Evolutionary conservation across 2,888 invertebrate species (phyloP), one percentile per base, ranked within the genome.

Genomic region (Caenorhabditis japonica): DNA sequence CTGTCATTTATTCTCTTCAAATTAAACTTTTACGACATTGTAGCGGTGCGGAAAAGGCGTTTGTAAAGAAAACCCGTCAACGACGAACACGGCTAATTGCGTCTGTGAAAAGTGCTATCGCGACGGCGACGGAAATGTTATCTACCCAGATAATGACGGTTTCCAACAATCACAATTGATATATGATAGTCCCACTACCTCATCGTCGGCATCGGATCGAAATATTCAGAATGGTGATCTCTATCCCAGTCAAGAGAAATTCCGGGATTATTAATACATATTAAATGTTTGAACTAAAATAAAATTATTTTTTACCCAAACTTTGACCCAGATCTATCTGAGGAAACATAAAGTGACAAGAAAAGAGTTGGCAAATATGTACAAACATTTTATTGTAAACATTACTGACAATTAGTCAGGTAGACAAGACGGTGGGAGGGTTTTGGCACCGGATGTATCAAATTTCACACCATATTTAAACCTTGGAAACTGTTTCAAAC

Each of bases 41-140:
- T 38, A 68, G 68, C 47, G 52, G 17, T 68, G 68, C 59, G 68
- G 68, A 38, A 59, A 68, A 46, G 68, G 68, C 23, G 38, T 25
- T 15, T 64, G 64, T 30, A 55, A 47, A 56, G 55, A 64, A 49
- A 25, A 64, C 39, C 55, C 34, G 33, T n/a, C 55, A 30, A 55
- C 25, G 27, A 23, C 52, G 46, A 68, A 59, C 53, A 51, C 33
- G 15, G 66, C 68, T n/a, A 38, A 38, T 38, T 68, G 68, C 19
- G 44, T 59, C 13, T 68, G 68, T 23, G 52, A 68, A 17, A 52
- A 59, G 33, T 68, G 68, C 38, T 46, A 46, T 27, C 21, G 53
- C 36, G 52, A 52, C 30, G 38, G 41, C n/a, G 36, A 52, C 46
- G 59, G 53, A 34, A 52, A 43, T 3, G 33, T 52, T n/a, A 39